Evolutionary conservation across 2,113 vertebrate species (phyloP).

Genomic region (Tragelaphus strepsiceros): DNA sequence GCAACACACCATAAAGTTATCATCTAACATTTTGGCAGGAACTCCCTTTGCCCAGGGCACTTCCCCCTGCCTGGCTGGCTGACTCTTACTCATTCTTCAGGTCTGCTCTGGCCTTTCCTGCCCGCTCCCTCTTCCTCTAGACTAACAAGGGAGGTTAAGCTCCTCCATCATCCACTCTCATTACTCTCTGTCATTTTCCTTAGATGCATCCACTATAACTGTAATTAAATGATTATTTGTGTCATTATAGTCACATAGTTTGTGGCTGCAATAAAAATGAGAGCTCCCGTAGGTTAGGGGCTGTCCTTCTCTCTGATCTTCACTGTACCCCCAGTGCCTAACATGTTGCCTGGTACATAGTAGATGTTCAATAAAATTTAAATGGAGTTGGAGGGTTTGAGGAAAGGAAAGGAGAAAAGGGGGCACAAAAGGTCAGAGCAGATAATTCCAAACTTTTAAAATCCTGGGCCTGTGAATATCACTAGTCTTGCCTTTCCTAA

Average conservation of each 20-base stretch:
- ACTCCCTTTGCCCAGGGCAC: background rate
- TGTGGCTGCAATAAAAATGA: background rate
- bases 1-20: conserved; percentile 49
- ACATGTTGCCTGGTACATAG: background rate
- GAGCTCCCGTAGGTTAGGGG: background rate
- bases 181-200: background rate
- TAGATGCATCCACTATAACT: background rate
- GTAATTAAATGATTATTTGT: conserved; percentile 13
- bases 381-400: background rate
- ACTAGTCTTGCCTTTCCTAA: background rate
- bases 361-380: background rate
- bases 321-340: background rate
- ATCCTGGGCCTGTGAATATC: background rate
- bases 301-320: background rate
- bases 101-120: background rate
- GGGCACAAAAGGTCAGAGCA: background rate
- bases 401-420: background rate
- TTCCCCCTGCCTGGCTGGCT: background rate
- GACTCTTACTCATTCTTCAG: conserved; percentile 6
- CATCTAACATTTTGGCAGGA: conserved; percentile 52
- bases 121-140: background rate
- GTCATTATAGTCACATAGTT: background rate
- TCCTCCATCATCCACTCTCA: background rate
- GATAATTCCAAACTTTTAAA: background rate
- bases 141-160: background rate